Conservation (phyloP, 2,113 vertebrate genomes). For the Hirundichthys speculiger region DNA sequence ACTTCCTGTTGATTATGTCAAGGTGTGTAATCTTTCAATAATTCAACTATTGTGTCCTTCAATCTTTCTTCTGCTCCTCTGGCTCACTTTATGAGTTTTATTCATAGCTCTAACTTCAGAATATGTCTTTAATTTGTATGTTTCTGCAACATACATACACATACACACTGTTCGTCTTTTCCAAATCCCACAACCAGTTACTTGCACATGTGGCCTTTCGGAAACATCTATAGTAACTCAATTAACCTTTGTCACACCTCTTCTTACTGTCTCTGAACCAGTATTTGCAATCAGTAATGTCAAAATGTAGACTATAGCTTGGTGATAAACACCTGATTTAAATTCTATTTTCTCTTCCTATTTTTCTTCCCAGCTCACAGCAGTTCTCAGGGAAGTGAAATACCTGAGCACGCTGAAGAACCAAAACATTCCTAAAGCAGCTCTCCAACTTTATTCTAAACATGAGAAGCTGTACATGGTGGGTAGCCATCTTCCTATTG, state of each 20-base stretch:
- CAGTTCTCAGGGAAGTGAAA: slow-evolving; percentile 78
- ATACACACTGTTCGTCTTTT: too few relatives aligned
- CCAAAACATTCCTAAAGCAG: slow-evolving; percentile 74
- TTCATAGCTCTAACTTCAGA: too few relatives aligned
- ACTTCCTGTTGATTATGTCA: too few relatives aligned
- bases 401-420: slow-evolving; percentile 80
- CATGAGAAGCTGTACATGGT: slow-evolving; percentile 78
- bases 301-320: background rate
- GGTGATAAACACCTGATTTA: background rate
- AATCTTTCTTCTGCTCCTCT: too few relatives aligned
- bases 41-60: too few relatives aligned
- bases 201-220: background rate
- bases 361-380: slow-evolving; percentile 71
- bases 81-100: too few relatives aligned
- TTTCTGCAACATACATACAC: background rate
- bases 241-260: background rate
- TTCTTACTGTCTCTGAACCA: background rate
- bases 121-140: background rate
- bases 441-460: slow-evolving; percentile 76
- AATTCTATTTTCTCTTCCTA: background rate
- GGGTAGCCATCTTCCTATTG: slow-evolving; percentile 15
- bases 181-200: too few relatives aligned
- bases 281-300: background rate
- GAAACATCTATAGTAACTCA: background rate
- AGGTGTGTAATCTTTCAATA: too few relatives aligned